Conservation (phyloP, 2,113 vertebrate genomes). For the Scalopus aquaticus region DNA sequence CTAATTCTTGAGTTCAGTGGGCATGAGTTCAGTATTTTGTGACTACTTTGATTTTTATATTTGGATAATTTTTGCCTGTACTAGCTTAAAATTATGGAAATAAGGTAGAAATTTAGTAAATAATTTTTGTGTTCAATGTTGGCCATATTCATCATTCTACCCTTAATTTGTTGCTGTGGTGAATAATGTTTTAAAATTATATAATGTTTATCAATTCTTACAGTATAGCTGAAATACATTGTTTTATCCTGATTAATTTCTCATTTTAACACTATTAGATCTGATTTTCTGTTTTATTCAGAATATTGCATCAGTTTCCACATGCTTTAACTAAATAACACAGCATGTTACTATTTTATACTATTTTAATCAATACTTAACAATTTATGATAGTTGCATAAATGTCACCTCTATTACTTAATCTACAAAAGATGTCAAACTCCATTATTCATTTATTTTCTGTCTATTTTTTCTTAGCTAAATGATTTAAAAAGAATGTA, state of each 20-base stretch:
- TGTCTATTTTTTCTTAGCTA: slow-evolving; percentile 45
- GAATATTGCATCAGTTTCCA: neutral
- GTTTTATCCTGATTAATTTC: neutral
- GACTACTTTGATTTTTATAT: slow-evolving; percentile 24
- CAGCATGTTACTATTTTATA: neutral
- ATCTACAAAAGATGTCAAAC: neutral
- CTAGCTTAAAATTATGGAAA: neutral
- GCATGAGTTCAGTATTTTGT: neutral
- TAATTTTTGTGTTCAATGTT: neutral
- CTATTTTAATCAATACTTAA: neutral
- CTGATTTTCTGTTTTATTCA: neutral
- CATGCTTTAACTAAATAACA: neutral
- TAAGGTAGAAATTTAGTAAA: neutral
- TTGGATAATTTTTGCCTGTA: neutral
- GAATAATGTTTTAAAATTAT: neutral
- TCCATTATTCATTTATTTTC: neutral
- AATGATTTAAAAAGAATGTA: neutral
- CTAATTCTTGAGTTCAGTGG: neutral
- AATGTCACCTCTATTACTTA: neutral
- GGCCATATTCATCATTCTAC: neutral
- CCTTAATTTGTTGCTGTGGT: neutral
- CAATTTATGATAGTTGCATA: neutral
- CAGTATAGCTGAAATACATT: neutral
- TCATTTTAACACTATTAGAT: neutral
- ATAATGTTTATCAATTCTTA: neutral